Evolutionary conservation across 2,113 vertebrate species (phyloP).

Genomic region (Orientallactaga bullata): DNA sequence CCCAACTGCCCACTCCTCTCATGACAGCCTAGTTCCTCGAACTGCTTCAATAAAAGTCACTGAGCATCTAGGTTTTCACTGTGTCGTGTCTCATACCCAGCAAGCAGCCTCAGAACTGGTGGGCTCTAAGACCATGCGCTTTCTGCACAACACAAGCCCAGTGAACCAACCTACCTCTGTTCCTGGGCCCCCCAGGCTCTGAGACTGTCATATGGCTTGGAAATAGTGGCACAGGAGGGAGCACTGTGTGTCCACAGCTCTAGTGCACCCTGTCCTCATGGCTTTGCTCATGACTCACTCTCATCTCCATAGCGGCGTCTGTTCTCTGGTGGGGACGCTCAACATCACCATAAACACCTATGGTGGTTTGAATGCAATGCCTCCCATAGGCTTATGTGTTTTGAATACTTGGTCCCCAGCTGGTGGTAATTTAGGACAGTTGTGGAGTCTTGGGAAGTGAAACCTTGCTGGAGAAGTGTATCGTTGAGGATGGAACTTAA

Average conservation of each 20-base stretch:
- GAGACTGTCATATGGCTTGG: neutral
- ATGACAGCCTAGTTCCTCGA: neutral
- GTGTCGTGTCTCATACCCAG: neutral
- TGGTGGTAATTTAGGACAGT: no score
- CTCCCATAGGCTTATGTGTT: no score
- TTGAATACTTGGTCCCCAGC: no score
- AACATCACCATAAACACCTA: no score
- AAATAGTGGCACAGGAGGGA: neutral
- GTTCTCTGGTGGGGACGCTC: neutral
- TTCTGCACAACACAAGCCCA: neutral
- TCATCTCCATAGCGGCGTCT: accelerated
- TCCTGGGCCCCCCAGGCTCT: neutral
- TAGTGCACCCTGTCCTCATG: neutral
- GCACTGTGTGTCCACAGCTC: neutral
- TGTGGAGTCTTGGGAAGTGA: no score
- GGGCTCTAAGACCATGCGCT: neutral
- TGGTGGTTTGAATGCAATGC: no score
- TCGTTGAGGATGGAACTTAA: no score
- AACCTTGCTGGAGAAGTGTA: no score
- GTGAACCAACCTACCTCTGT: neutral
- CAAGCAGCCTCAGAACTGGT: neutral
- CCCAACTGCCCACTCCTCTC: neutral
- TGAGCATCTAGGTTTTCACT: conserved; percentile 23
- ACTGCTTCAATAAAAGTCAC: conserved; percentile 70
- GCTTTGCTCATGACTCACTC: neutral